Percentiles rank a stretch among this genome's conserved stretches.
Evolutionary conservation across 2,888 invertebrate genomes (phyloP).

Genomic region (Choristoneura rosaceana): DNA sequence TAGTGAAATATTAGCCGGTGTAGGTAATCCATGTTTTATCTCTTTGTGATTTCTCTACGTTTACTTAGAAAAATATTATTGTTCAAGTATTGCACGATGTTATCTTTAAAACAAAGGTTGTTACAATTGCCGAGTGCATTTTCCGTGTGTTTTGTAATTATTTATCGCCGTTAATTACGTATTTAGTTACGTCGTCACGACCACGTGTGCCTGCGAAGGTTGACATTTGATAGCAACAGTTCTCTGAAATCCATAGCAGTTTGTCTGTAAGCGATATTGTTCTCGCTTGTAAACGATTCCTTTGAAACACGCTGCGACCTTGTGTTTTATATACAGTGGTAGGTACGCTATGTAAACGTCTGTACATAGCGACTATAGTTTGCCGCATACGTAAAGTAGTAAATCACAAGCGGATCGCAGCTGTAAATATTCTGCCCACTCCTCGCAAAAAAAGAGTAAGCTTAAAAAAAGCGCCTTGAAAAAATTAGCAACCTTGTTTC

Average conservation of each 20-base stretch:
- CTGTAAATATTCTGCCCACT: conserved; percentile 73
- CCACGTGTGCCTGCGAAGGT: conserved; percentile 37
- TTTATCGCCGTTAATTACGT: conserved; percentile 17
- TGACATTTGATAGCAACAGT: conserved; percentile 42
- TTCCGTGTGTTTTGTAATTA: conserved; percentile 10
- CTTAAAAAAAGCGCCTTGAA: conserved; percentile 60
- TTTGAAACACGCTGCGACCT: conserved; percentile 65
- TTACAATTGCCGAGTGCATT: background rate
- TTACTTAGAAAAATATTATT: background rate
- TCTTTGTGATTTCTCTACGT: background rate
- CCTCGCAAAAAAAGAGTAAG: conserved; percentile 60
- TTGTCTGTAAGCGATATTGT: conserved; percentile 42
- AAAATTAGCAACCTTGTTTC: conserved; percentile 63
- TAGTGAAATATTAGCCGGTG: background rate
- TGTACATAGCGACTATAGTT: conserved; percentile 32
- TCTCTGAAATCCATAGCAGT: conserved; percentile 40
- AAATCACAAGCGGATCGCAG: conserved; percentile 67
- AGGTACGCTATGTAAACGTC: conserved; percentile 24
- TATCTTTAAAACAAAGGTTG: background rate
- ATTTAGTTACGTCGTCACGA: conserved; percentile 27
- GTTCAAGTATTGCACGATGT: conserved; percentile 5
- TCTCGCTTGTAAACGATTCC: conserved; percentile 46
- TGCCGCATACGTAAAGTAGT: conserved; percentile 47
- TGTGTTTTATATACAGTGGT: conserved; percentile 55
- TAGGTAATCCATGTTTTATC: background rate